Percentiles rank a stretch among this genome's conserved stretches.
Evolutionary conservation across 2,113 vertebrate genomes (phyloP).

Genomic region (Macquaria ambigua): DNA sequence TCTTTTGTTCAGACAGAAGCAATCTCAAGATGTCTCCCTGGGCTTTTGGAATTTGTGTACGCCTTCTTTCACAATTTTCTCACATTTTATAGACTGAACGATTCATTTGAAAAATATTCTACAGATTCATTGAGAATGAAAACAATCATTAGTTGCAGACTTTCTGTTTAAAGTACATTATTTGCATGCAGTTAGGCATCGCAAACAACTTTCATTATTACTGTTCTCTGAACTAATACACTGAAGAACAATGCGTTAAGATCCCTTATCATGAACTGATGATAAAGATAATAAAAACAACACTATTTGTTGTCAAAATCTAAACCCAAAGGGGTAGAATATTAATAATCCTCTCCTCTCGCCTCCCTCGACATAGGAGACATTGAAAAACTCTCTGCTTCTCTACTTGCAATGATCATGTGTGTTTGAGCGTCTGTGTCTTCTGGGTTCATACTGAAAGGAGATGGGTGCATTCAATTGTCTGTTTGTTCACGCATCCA

Average conservation of each 20-base stretch:
- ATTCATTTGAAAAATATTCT: not conserved
- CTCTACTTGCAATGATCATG: constrained; percentile 6
- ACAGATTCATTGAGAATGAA: not conserved
- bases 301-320: constrained; percentile 27
- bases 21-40: not conserved
- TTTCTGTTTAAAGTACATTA: not conserved
- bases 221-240: not conserved
- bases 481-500: constrained; percentile 46
- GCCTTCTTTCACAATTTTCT: not conserved
- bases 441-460: constrained; percentile 39
- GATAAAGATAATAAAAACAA: not conserved
- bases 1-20: not conserved
- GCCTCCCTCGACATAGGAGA: constrained; percentile 18
- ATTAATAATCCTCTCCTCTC: constrained; percentile 32
- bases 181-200: not conserved
- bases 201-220: not conserved
- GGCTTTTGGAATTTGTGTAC: not conserved
- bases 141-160: not conserved
- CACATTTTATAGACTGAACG: not conserved
- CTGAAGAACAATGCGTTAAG: not conserved
- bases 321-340: constrained; percentile 26
- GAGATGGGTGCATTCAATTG: constrained; percentile 31
- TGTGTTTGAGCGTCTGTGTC: constrained; percentile 30
- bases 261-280: not conserved
- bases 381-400: constrained; percentile 15